Base-by-base conservation (phyloP, 2,888 invertebrate species). In the Stegophylla sp. region DNA sequence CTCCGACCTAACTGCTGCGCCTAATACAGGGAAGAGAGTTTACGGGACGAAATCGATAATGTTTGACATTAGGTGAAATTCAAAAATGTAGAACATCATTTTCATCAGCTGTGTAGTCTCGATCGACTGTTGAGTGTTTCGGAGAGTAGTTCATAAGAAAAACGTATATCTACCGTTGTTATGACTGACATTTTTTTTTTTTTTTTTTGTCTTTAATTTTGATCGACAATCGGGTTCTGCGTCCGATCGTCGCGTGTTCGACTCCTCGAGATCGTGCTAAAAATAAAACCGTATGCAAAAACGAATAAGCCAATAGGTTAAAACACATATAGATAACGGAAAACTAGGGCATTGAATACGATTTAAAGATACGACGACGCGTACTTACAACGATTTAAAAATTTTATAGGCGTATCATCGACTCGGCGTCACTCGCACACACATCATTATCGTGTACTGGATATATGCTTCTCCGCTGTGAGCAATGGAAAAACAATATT, bases 321-420 rank as follows among this genome's bases (percentile, higher is more conserved):
- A n/a, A n/a, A n/a, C n/a, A n/a, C n/a, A 71, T 15, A n/a, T 41
- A 34, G 17, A 23, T 64, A 75, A 75, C 75, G 75, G 75, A 17
- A 64, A 12, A 3, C 13, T 3, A 1, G 28, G 1, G 15, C 34
- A 41, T 64, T 41, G 48, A 48, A 74, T 63, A 48, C 17, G 45
- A 74, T 34, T 15, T 23, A 5, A 43, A 10, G 34, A 59, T 41
- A 9, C 9, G 15, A n/a, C 20, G 17, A 9, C n/a, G 45, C 12
- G 23, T 23, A 23, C 20, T 66, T 23, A 10, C 2, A 45, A 5
- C 51, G 20, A 4, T 5, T 53, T 53, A 45, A 1, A 45, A 45
- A 45, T 43, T n/a, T 34, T 34, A 34, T 34, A 34, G 34, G 34
- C 4, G 34, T 34, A 34, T 34, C n/a, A n/a, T 3, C 34, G 7